Percentiles rank a stretch among this genome's conserved stretches.
phyloP scores from a whole-genome alignment of 2,113 vertebrate genomes.

The Pedetes capensis region DNA sequence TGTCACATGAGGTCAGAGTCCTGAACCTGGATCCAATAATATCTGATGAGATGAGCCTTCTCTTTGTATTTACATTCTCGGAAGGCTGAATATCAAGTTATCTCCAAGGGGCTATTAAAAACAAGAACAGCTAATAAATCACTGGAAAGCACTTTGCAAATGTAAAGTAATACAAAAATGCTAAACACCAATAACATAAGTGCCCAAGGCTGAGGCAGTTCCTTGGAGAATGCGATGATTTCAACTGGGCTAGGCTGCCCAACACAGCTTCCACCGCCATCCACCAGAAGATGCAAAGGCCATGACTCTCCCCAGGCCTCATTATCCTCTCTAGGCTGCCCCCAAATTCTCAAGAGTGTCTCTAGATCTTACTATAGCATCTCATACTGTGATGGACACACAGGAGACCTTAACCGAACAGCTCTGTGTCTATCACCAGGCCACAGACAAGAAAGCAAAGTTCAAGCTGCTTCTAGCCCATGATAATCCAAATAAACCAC shows the following conservation, averaged over 20 bases:
- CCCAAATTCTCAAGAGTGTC: background rate
- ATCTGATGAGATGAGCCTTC: conserved; percentile 67
- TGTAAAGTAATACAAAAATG: conserved; percentile 77
- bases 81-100: conserved; percentile 69
- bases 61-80: conserved; percentile 68
- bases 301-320: background rate
- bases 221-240: conserved; percentile 35
- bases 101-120: conserved; percentile 75
- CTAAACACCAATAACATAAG: conserved; percentile 65
- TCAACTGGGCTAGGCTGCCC: background rate
- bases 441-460: conserved; percentile 34
- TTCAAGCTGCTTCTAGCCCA: conserved; percentile 18
- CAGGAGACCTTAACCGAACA: background rate
- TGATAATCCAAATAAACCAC: conserved; percentile 50
- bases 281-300: background rate
- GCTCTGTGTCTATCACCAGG: background rate
- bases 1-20: conserved; percentile 45
- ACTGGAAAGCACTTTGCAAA: conserved; percentile 76
- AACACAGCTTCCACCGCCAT: background rate
- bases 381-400: background rate
- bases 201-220: conserved; percentile 31
- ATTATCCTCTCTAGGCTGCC: background rate
- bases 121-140: conserved; percentile 76
- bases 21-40: conserved; percentile 66
- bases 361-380: background rate